phyloP scores from a whole-genome alignment of 2,888 invertebrate genomes.

The Galerucella nymphaeae region DNA sequence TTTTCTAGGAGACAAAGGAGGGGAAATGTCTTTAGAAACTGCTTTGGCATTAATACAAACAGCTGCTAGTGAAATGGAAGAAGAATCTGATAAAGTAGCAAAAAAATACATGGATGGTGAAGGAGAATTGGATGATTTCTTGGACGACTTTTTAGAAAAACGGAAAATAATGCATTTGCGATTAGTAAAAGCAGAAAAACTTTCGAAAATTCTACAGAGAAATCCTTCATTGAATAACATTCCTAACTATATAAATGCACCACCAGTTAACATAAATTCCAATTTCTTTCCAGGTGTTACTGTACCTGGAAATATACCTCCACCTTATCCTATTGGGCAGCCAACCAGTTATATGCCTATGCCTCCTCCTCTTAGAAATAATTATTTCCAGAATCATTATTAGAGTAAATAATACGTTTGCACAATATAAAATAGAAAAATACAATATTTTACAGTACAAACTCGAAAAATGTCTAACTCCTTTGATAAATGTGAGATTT shows the following conservation, averaged over 20 bases:
- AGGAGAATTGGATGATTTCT: constrained; percentile 81
- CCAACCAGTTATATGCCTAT: constrained; percentile 74
- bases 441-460: not conserved
- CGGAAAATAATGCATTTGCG: constrained; percentile 84
- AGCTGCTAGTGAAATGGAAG: constrained; percentile 92
- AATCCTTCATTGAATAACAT: constrained; percentile 57
- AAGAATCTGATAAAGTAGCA: constrained; percentile 87
- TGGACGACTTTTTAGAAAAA: constrained; percentile 83
- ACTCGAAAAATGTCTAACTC: not conserved
- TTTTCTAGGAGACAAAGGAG: constrained; percentile 77
- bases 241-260: constrained; percentile 62
- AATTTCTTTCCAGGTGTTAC: constrained; percentile 65
- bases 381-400: constrained; percentile 61
- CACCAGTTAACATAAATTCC: constrained; percentile 60
- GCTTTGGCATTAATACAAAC: constrained; percentile 90
- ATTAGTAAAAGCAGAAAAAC: constrained; percentile 93
- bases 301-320: constrained; percentile 48
- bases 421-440: constrained; percentile 1
- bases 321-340: constrained; percentile 53
- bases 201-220: constrained; percentile 76
- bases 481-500: not conserved
- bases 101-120: constrained; percentile 83
- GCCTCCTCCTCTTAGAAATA: constrained; percentile 59
- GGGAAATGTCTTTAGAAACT: constrained; percentile 84
- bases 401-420: constrained; percentile 34